phyloP scores from a whole-genome alignment of 2,888 invertebrate genomes.

The Hoplodrina blanda region DNA sequence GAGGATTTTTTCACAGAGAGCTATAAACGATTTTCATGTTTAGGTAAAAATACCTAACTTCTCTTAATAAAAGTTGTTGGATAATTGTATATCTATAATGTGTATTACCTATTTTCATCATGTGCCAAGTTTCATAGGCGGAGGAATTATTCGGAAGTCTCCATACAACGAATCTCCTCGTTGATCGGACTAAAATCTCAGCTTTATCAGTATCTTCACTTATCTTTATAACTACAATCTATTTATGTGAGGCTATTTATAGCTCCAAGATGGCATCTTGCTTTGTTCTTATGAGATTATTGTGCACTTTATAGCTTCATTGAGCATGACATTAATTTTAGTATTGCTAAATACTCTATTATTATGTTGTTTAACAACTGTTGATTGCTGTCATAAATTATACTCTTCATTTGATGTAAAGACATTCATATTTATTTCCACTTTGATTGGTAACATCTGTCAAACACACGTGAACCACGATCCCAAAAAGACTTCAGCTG shows the following conservation, averaged over 20 bases:
- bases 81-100: too few relatives aligned
- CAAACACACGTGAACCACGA: constrained; percentile 18
- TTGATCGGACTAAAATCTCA: too few relatives aligned
- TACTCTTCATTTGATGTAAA: neutral
- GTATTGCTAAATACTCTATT: neutral
- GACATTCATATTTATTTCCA: neutral
- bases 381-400: neutral
- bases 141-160: too few relatives aligned
- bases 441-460: neutral
- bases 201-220: constrained; percentile 55
- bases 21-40: too few relatives aligned
- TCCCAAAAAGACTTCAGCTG: constrained; percentile 6
- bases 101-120: too few relatives aligned
- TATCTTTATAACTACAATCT: constrained; percentile 62
- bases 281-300: constrained; percentile 37
- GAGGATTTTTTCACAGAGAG: too few relatives aligned
- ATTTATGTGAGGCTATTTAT: constrained; percentile 64
- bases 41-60: too few relatives aligned
- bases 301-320: constrained; percentile 14
- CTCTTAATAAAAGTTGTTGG: too few relatives aligned
- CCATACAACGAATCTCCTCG: too few relatives aligned
- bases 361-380: neutral
- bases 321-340: constrained; percentile 1
- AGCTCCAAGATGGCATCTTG: constrained; percentile 30
- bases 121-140: too few relatives aligned